phyloP scores from a whole-genome alignment of 2,888 invertebrate genomes.

The Cheilosia impressa region DNA sequence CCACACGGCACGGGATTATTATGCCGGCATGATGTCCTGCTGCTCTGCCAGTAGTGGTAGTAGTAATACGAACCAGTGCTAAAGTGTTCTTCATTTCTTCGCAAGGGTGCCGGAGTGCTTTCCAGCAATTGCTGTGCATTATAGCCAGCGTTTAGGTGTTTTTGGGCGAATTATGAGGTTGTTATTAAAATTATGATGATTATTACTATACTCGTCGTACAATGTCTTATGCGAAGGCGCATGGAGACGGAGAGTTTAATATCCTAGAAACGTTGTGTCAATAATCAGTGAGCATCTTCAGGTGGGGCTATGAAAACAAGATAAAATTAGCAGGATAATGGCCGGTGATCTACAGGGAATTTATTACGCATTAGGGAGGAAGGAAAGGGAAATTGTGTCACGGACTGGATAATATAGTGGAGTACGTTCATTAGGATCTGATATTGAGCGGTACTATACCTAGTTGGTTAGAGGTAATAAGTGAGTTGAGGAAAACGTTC shows the following conservation, averaged over 20 bases:
- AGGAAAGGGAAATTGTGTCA: no score
- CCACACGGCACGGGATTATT: constrained; percentile 16
- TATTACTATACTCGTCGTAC: constrained; percentile 25
- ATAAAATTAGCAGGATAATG: background rate
- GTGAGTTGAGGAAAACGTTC: no score
- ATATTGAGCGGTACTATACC: no score
- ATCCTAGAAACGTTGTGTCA: background rate
- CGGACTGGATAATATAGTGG: no score
- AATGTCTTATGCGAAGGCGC: constrained; percentile 11
- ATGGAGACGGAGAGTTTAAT: background rate
- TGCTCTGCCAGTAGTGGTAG: background rate
- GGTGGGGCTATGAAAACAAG: background rate
- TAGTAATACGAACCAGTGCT: background rate
- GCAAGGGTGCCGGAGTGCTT: constrained; percentile 7
- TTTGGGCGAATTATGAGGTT: constrained; percentile 43
- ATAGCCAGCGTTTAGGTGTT: constrained; percentile 44
- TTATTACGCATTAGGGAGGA: no score
- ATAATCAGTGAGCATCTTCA: constrained; percentile 1
- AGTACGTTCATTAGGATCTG: no score
- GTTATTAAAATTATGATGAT: constrained; percentile 59
- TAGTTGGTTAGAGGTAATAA: no score
- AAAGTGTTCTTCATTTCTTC: constrained; percentile 4
- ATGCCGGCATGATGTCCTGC: constrained; percentile 17
- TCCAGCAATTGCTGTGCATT: constrained; percentile 59
- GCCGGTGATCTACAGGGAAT: no score